phyloP scores from a whole-genome alignment of 2,888 invertebrate genomes.

The Drosophila birchii region DNA sequence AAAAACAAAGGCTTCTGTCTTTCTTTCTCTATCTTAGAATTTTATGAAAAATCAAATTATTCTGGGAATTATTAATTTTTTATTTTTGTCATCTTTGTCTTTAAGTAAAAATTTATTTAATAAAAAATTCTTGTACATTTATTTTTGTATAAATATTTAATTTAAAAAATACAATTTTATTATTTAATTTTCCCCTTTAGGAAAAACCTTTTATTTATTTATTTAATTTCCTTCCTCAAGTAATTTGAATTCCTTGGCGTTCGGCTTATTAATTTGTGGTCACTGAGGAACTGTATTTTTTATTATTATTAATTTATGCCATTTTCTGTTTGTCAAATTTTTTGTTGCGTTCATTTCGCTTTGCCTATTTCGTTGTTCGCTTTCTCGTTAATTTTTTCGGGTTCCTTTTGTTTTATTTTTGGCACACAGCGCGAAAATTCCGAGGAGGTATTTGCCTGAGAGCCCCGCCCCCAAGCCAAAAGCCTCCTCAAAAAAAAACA shows the following conservation, averaged over 20 bases:
- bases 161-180: no score
- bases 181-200: no score
- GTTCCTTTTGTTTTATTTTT: conserved; percentile 68
- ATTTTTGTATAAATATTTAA: no score
- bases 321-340: conserved; percentile 74
- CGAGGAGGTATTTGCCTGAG: conserved; percentile 15
- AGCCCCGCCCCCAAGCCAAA: not conserved
- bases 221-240: no score
- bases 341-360: conserved; percentile 17
- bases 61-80: no score
- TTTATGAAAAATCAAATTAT: no score
- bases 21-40: no score
- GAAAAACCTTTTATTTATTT: no score
- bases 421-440: conserved; percentile 60
- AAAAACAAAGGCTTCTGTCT: no score
- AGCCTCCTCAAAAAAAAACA: not conserved
- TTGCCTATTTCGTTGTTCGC: conserved; percentile 29
- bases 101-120: no score
- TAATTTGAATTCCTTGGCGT: conserved; percentile 14
- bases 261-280: conserved; percentile 44
- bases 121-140: no score
- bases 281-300: conserved; percentile 46
- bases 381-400: conserved; percentile 21
- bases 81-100: no score
- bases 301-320: conserved; percentile 73